Evolutionary conservation across 2,797 vertebrate species (phyloP).

Genomic region (Peromyscus aztecus): DNA sequence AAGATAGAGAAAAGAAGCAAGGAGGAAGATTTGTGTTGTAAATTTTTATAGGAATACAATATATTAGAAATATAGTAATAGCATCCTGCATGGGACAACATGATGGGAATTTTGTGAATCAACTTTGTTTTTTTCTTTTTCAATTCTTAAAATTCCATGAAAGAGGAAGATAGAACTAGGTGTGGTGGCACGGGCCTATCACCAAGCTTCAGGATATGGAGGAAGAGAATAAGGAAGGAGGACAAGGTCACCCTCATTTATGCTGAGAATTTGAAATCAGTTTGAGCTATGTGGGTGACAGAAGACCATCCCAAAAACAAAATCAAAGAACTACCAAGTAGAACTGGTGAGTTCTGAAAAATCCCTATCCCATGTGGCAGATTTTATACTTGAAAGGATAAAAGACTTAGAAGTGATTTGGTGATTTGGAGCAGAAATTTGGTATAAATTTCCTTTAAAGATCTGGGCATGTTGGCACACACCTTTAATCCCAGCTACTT

Average conservation of each 20-base stretch:
- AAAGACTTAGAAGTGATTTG: background rate
- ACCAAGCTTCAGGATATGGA: background rate
- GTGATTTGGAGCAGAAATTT: background rate
- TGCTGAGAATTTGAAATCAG: background rate
- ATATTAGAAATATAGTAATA: conserved; percentile 1
- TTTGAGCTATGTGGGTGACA: background rate
- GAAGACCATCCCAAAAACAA: background rate
- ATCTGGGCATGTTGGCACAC: background rate
- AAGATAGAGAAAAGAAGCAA: background rate
- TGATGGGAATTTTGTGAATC: background rate
- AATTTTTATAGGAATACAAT: background rate
- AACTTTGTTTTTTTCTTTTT: background rate
- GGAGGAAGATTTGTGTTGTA: background rate
- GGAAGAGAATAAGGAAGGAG: background rate
- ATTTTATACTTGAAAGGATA: conserved; percentile 44
- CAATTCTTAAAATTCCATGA: background rate
- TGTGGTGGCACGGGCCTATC: background rate
- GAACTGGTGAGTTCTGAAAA: background rate
- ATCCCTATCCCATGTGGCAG: background rate
- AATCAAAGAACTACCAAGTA: background rate
- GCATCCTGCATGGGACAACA: background rate
- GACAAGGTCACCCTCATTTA: background rate
- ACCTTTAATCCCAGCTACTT: background rate
- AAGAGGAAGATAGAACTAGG: no score
- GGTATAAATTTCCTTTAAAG: background rate